A percentile compares a stretch with the other conserved stretches of the same genome.
phyloP scores from a whole-genome alignment of 2,797 vertebrate species.

The Staurois parvus region DNA sequence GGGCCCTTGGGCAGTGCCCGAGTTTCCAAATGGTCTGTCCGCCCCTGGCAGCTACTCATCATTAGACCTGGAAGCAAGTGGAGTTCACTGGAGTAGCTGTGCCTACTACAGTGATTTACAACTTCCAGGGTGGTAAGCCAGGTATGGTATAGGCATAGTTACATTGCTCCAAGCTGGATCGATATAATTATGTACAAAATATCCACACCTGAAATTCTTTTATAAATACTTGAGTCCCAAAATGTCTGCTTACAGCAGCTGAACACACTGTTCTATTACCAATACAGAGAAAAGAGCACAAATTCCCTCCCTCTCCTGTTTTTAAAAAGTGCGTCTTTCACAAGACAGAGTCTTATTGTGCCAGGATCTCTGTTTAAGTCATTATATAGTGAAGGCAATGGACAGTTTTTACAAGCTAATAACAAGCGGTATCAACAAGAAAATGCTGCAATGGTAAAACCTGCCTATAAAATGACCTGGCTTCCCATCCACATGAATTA shows the following conservation, averaged over 20 bases:
- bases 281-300: neutral
- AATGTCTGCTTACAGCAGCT: slow-evolving; percentile 16
- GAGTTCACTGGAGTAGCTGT: no score
- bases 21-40: no score
- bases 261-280: neutral
- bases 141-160: no score
- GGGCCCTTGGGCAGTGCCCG: no score
- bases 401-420: slow-evolving; percentile 51
- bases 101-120: no score
- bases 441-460: slow-evolving; percentile 49
- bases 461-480: slow-evolving; percentile 50
- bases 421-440: slow-evolving; percentile 49
- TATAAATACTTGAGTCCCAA: neutral
- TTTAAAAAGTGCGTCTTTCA: slow-evolving; percentile 9
- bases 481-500: slow-evolving; percentile 58
- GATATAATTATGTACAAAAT: no score
- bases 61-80: no score
- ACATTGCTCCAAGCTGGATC: no score
- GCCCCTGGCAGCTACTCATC: no score
- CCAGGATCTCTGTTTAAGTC: slow-evolving; percentile 37
- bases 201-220: no score
- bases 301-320: neutral
- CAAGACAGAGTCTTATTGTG: slow-evolving; percentile 19
- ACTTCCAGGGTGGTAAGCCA: no score
- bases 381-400: slow-evolving; percentile 39